A percentile compares a stretch with the other conserved stretches of the same genome.
Conservation (phyloP, 2,113 vertebrate species). For the human (Homo sapiens) region DNA sequence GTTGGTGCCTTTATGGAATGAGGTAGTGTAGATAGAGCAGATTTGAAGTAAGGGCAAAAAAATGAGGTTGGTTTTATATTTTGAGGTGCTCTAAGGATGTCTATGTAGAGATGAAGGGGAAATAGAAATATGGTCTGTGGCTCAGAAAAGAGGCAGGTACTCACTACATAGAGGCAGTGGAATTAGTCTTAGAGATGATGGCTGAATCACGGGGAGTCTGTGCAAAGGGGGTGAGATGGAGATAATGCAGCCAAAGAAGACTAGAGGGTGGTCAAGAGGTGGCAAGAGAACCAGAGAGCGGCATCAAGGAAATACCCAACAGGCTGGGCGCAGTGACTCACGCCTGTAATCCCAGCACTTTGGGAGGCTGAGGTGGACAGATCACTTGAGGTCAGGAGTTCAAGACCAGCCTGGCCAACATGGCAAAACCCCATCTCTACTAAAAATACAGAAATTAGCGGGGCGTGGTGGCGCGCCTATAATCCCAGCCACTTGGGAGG, state of each 20-base stretch:
- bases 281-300: neutral
- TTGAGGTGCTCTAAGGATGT: neutral
- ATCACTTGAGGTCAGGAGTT: neutral
- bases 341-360: neutral
- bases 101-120: neutral
- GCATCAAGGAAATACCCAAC: neutral
- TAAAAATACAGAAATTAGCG: neutral
- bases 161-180: neutral
- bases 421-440: neutral
- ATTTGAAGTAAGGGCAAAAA: neutral
- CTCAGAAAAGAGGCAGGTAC: neutral
- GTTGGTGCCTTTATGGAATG: neutral
- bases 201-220: neutral
- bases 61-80: neutral
- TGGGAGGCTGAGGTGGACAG: neutral
- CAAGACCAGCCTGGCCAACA: neutral
- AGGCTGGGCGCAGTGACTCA: rapidly evolving
- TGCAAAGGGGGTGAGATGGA: neutral
- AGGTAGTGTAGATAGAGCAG: neutral
- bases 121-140: neutral
- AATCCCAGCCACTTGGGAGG: neutral
- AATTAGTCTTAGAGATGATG: neutral
- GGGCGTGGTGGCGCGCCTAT: rapidly evolving
- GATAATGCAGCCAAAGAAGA: neutral
- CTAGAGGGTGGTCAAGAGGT: neutral